Conservation (phyloP, 2,797 vertebrate genomes). For the Clamator glandarius region DNA sequence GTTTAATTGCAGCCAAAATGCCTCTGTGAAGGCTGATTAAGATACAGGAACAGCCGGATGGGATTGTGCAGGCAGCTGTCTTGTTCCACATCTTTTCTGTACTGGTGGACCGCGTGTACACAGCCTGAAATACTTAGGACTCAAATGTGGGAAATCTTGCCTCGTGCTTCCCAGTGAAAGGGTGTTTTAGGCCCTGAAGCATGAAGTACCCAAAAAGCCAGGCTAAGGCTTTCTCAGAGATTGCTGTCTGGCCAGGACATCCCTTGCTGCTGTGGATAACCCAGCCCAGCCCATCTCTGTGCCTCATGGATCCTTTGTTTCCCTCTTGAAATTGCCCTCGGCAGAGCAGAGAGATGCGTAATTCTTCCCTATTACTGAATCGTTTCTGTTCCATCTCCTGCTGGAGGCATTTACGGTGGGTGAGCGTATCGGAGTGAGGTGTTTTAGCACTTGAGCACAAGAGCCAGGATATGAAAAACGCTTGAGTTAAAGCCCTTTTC, state of each 20-base stretch:
- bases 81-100: background rate
- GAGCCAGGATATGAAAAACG: background rate
- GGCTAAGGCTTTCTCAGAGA: background rate
- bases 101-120: accelerated
- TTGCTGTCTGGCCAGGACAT: accelerated
- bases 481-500: background rate
- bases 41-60: accelerated
- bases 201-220: background rate
- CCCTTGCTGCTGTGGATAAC: accelerated
- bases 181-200: background rate
- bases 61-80: background rate
- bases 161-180: background rate
- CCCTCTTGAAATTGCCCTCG: accelerated
- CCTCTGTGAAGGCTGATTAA: too few species aligned
- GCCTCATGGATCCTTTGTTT: accelerated
- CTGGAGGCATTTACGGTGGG: accelerated
- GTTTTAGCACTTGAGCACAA: background rate
- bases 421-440: background rate
- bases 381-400: accelerated
- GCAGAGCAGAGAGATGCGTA: background rate
- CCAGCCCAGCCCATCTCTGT: accelerated
- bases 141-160: background rate
- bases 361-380: background rate
- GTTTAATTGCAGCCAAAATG: background rate
- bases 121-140: background rate